These are phyloP conservation scores for Pygoscelis antarcticus DNA, from an alignment of 2,113 vertebrate species.

Conservation along the genomic window DNA sequence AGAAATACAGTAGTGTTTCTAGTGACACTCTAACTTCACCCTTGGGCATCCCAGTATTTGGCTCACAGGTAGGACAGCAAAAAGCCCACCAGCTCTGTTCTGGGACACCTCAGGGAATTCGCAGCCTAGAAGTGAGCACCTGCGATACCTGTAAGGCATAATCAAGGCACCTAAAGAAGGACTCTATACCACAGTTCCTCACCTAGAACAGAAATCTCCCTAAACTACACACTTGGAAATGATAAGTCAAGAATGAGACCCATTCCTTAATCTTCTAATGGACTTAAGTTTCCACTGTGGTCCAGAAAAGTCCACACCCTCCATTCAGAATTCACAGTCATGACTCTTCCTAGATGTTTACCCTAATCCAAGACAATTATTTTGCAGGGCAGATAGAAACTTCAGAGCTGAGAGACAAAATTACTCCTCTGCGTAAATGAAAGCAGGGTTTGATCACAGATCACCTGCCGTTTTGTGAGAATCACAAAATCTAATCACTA, in stretches of 20 bases:
- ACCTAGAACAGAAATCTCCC: not conserved
- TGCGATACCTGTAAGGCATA: not conserved
- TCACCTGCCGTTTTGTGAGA: not conserved
- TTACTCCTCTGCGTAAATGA: not conserved
- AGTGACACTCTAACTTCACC: not conserved
- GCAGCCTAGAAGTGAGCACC: not conserved
- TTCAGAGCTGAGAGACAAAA: not conserved
- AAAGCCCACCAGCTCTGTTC: not conserved
- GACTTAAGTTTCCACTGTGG: not conserved
- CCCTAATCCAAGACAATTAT: not conserved
- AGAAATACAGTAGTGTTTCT: not conserved
- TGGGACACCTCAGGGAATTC: not conserved
- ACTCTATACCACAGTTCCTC: not conserved
- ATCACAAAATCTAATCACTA: not conserved
- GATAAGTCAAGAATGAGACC: not conserved
- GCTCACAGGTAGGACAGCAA: not conserved
- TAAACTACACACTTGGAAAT: not conserved
- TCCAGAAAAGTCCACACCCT: not conserved
- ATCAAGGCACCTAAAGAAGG: not conserved
- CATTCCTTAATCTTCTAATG: not conserved
- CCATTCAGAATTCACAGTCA: not conserved
- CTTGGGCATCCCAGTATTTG: not conserved
- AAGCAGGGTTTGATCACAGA: not conserved
- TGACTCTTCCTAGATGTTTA: not conserved
- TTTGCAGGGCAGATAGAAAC: not conserved